Evolutionary conservation across 2,113 vertebrate species (phyloP).

Genomic region (Microtus montanus): DNA sequence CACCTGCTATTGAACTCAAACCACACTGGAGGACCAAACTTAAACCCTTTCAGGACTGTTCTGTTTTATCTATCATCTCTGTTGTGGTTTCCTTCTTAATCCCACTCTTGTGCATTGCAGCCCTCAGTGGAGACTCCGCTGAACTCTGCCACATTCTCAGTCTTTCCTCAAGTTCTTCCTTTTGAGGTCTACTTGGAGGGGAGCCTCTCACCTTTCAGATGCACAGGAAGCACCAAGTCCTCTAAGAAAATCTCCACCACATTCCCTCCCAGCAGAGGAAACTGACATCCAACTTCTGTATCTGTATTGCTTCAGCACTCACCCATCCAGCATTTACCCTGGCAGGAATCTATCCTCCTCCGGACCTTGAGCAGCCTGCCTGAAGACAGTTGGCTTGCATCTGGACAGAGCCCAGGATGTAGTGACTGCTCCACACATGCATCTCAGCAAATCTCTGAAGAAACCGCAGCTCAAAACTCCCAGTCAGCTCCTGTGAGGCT

Average conservation of each 20-base stretch:
- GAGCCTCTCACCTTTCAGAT: not conserved
- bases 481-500: not conserved
- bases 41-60: not conserved
- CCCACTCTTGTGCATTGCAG: no score
- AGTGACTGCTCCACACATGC: not conserved
- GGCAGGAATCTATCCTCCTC: not conserved
- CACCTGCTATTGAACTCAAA: not conserved
- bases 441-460: not conserved
- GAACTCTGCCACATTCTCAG: not conserved
- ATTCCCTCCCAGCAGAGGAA: not conserved
- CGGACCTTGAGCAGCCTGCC: not conserved
- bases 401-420: not conserved
- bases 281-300: not conserved
- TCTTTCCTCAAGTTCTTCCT: not conserved
- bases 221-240: not conserved
- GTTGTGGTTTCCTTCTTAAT: not conserved
- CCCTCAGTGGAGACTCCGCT: not conserved
- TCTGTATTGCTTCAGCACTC: not conserved
- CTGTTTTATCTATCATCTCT: not conserved
- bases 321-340: not conserved
- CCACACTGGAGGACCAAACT: not conserved
- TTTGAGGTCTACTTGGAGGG: not conserved
- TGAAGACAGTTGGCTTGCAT: not conserved
- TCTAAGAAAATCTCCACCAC: not conserved
- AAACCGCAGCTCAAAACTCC: not conserved